Percentiles rank a stretch among this genome's conserved stretches.
These are phyloP conservation scores for Cantharis flavilabris DNA, from an alignment of 2,888 invertebrate genomes.

Conservation along the genomic window DNA sequence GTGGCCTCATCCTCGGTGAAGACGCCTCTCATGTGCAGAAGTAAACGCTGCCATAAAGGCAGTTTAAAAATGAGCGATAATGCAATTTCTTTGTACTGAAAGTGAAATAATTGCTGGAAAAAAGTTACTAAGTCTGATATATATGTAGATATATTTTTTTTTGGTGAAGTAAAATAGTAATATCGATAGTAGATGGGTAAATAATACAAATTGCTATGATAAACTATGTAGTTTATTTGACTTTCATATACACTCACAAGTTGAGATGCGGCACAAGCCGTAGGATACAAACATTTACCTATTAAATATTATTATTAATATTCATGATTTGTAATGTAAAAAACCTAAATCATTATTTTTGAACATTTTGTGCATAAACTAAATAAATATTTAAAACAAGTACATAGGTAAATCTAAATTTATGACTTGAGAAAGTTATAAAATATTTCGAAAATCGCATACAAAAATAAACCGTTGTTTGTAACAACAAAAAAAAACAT, in stretches of 20 bases:
- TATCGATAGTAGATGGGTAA: slow-evolving; percentile 2
- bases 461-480: slow-evolving; percentile 25
- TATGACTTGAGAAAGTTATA: slow-evolving; percentile 4
- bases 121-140: not conserved
- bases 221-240: slow-evolving; percentile 61
- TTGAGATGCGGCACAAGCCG: slow-evolving; percentile 59
- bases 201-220: slow-evolving; percentile 49
- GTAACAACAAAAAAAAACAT: slow-evolving; percentile 23
- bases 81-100: no score
- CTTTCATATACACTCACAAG: slow-evolving; percentile 61
- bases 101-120: no score
- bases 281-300: slow-evolving; percentile 61
- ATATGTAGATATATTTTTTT: not conserved
- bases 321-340: slow-evolving; percentile 53
- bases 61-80: not conserved
- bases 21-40: not conserved
- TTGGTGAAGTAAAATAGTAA: not conserved
- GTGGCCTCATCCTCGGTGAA: not conserved
- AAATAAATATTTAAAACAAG: slow-evolving; percentile 29
- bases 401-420: slow-evolving; percentile 27
- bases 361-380: slow-evolving; percentile 36
- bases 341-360: slow-evolving; percentile 49
- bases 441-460: slow-evolving; percentile 18
- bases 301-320: slow-evolving; percentile 60
- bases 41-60: not conserved